These are phyloP conservation scores for Hermetia illucens DNA, from an alignment of 1,140 invertebrate genomes.

Conservation along the genomic window DNA sequence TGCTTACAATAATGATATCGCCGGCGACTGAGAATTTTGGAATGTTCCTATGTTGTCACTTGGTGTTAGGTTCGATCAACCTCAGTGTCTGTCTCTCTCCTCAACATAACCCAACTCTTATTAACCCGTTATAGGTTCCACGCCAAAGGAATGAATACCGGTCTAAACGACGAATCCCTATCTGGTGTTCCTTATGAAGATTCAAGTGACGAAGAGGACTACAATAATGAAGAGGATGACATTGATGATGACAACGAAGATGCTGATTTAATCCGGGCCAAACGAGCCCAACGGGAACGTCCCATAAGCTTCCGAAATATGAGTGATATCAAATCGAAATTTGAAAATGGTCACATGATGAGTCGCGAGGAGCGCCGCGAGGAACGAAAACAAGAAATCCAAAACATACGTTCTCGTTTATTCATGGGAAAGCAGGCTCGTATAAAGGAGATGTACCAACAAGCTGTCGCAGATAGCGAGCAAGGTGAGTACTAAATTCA, in stretches of 20 bases:
- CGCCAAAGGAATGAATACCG: conserved; percentile 65
- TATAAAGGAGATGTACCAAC: conserved; percentile 84
- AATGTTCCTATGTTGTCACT: too few species aligned
- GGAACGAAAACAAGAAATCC: conserved; percentile 76
- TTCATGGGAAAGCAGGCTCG: conserved; percentile 81
- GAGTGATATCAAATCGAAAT: conserved; percentile 66
- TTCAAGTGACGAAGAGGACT: conserved; percentile 37
- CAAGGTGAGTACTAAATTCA: conserved; percentile 32
- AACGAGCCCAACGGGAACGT: conserved; percentile 41
- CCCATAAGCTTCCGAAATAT: conserved; percentile 67
- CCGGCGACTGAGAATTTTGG: too few species aligned
- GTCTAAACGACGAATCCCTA: conserved; percentile 55
- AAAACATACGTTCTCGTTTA: conserved; percentile 64
- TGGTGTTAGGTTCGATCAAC: too few species aligned
- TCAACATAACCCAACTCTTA: too few species aligned
- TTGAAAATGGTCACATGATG: conserved; percentile 51
- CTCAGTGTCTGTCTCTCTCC: too few species aligned
- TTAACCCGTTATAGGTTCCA: conserved; percentile 52
- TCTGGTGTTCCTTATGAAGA: conserved; percentile 47
- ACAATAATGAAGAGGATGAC: conserved; percentile 35
- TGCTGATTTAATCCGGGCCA: conserved; percentile 28
- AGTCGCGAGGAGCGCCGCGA: conserved; percentile 54
- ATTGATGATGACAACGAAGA: conserved; percentile 34
- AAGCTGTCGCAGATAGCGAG: conserved; percentile 69
- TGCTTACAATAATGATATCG: too few species aligned